These are phyloP conservation scores for Chrysaora quinquecirrha DNA, from an alignment of 30 jellyfish, hydroid and myxozoan species.

Conservation along the genomic window DNA sequence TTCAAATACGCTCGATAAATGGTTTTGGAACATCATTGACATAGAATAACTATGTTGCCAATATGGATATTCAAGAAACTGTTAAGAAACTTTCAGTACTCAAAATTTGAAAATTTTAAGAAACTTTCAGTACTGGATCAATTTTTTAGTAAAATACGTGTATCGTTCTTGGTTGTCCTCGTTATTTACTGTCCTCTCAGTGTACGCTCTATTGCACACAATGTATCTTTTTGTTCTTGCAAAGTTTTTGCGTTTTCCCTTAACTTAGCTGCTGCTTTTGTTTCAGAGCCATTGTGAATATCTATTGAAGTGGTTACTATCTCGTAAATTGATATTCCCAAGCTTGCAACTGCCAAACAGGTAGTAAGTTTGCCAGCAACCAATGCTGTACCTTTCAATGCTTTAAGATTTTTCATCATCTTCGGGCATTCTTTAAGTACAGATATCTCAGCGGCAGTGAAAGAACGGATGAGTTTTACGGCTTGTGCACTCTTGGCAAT, in stretches of 20 bases:
- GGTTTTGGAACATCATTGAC: too few species aligned
- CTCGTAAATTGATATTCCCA: conserved; percentile 35
- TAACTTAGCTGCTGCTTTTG: conserved; percentile 28
- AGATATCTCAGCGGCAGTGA: conserved; percentile 47
- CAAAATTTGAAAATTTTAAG: too few species aligned
- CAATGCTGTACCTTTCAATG: conserved; percentile 32
- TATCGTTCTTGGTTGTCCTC: too few species aligned
- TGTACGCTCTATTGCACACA: conserved; percentile 27
- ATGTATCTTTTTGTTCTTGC: conserved; percentile 16
- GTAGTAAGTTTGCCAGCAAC: conserved; percentile 41
- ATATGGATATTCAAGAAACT: conserved; percentile 4
- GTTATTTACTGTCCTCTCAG: conserved; percentile 17
- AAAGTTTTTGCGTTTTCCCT: conserved; percentile 29
- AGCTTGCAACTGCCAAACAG: conserved; percentile 29
- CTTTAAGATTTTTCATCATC: conserved; percentile 31
- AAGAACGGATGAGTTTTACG: conserved; percentile 19
- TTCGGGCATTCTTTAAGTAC: conserved; percentile 42
- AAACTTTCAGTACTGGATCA: too few species aligned
- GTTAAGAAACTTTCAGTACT: too few species aligned
- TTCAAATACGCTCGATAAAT: too few species aligned
- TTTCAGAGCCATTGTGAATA: conserved; percentile 37
- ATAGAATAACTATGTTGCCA: too few species aligned
- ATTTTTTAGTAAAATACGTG: too few species aligned
- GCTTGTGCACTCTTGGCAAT: conserved; percentile 45
- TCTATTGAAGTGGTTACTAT: conserved; percentile 37